These are phyloP conservation scores for Notoglanidium macrostoma DNA, from an alignment of 2,797 vertebrate genomes.

Conservation along the genomic window DNA sequence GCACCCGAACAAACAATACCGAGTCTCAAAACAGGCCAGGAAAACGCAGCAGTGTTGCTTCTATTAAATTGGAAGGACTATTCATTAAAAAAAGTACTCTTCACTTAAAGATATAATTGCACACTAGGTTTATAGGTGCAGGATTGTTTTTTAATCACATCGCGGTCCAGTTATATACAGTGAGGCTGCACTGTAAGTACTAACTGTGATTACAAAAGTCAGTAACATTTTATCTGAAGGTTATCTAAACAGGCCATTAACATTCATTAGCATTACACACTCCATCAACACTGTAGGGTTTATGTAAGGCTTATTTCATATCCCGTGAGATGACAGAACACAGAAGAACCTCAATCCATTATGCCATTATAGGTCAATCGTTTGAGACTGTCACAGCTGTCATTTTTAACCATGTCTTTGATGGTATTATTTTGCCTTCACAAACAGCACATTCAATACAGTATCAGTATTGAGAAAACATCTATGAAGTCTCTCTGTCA, in stretches of 20 bases:
- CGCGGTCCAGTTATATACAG: neutral
- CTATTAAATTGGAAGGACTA: neutral
- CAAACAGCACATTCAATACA: neutral
- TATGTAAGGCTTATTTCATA: neutral
- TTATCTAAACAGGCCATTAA: neutral
- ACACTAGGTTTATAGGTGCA: neutral
- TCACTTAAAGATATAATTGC: no score
- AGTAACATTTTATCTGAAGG: neutral
- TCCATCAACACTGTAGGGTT: neutral
- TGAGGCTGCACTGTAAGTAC: neutral
- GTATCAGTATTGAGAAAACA: neutral
- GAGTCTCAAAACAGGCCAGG: neutral
- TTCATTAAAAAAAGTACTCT: neutral
- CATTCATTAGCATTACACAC: neutral
- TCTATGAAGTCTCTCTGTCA: neutral
- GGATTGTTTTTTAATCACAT: neutral
- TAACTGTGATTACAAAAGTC: neutral
- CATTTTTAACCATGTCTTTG: neutral
- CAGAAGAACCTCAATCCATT: constrained; percentile 5
- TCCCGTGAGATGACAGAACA: neutral
- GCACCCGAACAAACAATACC: neutral
- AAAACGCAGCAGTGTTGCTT: neutral
- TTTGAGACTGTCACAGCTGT: neutral
- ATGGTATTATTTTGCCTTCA: neutral
- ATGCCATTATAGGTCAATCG: constrained; percentile 4